phyloP scores from a whole-genome alignment of 30 jellyfish, hydroid and myxozoan species.

The Catostylus mosaicus region DNA sequence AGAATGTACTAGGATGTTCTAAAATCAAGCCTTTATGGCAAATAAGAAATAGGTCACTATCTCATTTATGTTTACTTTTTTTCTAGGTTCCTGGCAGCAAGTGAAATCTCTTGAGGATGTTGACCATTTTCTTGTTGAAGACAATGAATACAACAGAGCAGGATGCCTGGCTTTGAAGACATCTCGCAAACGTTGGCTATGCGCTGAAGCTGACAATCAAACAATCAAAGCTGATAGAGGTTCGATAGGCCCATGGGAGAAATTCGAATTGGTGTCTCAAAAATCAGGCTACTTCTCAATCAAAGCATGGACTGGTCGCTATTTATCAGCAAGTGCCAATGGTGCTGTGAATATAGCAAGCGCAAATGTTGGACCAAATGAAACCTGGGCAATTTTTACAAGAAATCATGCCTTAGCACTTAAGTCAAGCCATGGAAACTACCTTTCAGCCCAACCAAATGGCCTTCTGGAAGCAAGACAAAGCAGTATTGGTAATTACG shows the following conservation, averaged over 20 bases:
- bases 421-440: constrained; percentile 49
- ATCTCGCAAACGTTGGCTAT: constrained; percentile 47
- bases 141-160: constrained; percentile 38
- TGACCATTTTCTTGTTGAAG: constrained; percentile 63
- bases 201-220: constrained; percentile 56
- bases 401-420: constrained; percentile 50
- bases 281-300: constrained; percentile 27
- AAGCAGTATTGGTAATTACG: constrained; percentile 19
- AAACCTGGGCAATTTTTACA: constrained; percentile 41
- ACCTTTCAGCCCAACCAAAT: constrained; percentile 44
- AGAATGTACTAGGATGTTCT: too few relatives aligned
- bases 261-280: constrained; percentile 13
- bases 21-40: too few relatives aligned
- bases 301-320: constrained; percentile 55
- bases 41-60: too few relatives aligned
- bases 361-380: constrained; percentile 23
- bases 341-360: constrained; percentile 40
- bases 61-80: too few relatives aligned
- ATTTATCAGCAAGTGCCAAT: constrained; percentile 27
- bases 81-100: constrained; percentile 43
- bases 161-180: constrained; percentile 57
- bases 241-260: constrained; percentile 58
- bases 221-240: constrained; percentile 47
- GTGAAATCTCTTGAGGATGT: constrained; percentile 37
- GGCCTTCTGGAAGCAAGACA: constrained; percentile 35